Base-by-base conservation (phyloP, 1,140 invertebrate genomes). In the Heliconius hermathena region DNA sequence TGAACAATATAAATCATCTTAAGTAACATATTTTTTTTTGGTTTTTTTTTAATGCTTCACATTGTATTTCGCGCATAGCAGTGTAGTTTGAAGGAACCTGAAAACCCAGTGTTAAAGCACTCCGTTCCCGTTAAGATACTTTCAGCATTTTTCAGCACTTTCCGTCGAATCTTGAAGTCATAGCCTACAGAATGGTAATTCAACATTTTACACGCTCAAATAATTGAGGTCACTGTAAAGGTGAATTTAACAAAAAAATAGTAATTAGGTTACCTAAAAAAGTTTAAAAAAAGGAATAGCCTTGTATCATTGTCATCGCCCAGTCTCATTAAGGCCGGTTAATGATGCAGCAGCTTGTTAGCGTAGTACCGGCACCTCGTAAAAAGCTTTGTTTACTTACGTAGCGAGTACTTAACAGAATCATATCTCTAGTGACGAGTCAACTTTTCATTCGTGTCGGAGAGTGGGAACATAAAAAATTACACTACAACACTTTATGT, bases 341-440 rank as follows among this genome's bases (percentile, higher is more conserved):
- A 81, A 81, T 80, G 79, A 80, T 81, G 72, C 76, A 81, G 72
- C 75, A 81, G 79, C 79, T 81, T 81, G 79, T 81, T 81, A 81
- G 79, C 75, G 79, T 77, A 57, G 60, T 77, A 66, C 71, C 72
- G 57, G 76, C 79, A 71, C 79, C 79, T 81, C 79, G 76, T 81
- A 77, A 77, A 80, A 74, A 72, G 74, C 74, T 70, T 77, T 77
- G 38, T 74, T 74, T 74, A 60, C 57, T 71, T 71, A 71, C 71
- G 29, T 71, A 71, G 71, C 71, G 8, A 33, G 29, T 71, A 71
- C 71, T 72, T 41, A 36, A 72, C 71, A 38, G 71, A 72, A 72
- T 72, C 72, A 73, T 73, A 73, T 49, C 41, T 73, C 38, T 11
- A 38, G 36, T 72, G 71, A 72, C 16, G 71, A 72, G 33, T 72